phyloP scores from a whole-genome alignment of 2,797 vertebrate species.

The Sitta carolinensis region DNA sequence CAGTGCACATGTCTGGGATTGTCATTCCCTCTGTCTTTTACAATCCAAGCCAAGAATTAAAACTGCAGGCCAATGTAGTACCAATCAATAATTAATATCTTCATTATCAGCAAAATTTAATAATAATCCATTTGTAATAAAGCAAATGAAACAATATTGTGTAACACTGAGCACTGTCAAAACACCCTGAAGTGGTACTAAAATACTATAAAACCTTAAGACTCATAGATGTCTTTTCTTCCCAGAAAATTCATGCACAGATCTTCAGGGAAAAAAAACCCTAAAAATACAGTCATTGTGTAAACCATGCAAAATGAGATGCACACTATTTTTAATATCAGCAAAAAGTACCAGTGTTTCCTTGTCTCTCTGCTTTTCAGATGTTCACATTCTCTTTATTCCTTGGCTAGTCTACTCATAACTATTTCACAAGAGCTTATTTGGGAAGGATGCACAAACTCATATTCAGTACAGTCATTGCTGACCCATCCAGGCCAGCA shows the following conservation, averaged over 20 bases:
- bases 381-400: neutral
- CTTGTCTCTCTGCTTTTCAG: neutral
- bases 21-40: neutral
- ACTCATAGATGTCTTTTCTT: neutral
- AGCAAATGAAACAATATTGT: neutral
- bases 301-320: neutral
- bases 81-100: slow-evolving; percentile 2
- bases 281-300: neutral
- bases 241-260: neutral
- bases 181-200: neutral
- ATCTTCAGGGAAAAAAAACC: neutral
- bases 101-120: neutral
- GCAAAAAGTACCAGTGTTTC: neutral
- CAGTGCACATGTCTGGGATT: neutral
- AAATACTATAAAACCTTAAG: neutral
- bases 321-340: neutral
- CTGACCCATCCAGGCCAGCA: neutral
- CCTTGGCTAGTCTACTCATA: neutral
- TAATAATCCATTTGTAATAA: neutral
- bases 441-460: neutral
- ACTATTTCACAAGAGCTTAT: neutral
- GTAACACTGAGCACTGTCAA: neutral
- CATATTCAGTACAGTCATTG: too few species aligned
- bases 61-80: neutral
- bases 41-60: neutral